Conservation (phyloP, 2,113 vertebrate species). For the Argyrosomus japonicus region DNA sequence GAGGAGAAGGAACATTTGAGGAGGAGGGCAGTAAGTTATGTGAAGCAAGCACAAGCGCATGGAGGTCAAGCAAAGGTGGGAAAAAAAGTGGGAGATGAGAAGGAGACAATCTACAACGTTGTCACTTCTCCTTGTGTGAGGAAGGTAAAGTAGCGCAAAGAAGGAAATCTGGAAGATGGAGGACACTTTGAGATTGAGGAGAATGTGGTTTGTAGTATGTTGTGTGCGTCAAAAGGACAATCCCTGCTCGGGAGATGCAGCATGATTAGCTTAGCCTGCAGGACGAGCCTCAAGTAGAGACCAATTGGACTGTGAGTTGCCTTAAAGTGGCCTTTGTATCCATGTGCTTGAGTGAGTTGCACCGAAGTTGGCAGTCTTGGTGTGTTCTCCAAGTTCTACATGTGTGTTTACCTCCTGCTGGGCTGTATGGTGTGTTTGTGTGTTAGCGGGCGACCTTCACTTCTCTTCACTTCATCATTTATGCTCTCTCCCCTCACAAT, state of each 20-base stretch:
- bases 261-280: not conserved
- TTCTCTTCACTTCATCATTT: slow-evolving; percentile 20
- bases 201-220: slow-evolving; percentile 25
- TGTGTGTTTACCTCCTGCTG: slow-evolving; percentile 45
- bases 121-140: slow-evolving; percentile 14
- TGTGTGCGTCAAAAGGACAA: slow-evolving; percentile 33
- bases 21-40: not conserved
- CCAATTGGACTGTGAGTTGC: slow-evolving; percentile 3
- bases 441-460: slow-evolving; percentile 21
- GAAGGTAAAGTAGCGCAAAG: slow-evolving; percentile 28
- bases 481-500: not conserved
- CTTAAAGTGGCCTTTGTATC: not conserved
- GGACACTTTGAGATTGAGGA: slow-evolving; percentile 41
- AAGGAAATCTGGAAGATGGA: slow-evolving; percentile 13
- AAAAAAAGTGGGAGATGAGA: not conserved
- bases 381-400: slow-evolving; percentile 17
- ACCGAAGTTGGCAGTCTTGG: not conserved
- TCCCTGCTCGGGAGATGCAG: slow-evolving; percentile 20
- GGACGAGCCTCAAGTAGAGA: slow-evolving; percentile 4
- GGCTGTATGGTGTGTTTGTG: slow-evolving; percentile 22
- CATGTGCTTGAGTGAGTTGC: not conserved
- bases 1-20: not conserved
- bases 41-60: not conserved
- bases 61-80: slow-evolving; percentile 7
- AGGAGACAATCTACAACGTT: not conserved